A percentile compares a stretch with the other conserved stretches of the same genome.
Conservation (phyloP, 2,113 vertebrate genomes). For the Paracanthobrama guichenoti region DNA sequence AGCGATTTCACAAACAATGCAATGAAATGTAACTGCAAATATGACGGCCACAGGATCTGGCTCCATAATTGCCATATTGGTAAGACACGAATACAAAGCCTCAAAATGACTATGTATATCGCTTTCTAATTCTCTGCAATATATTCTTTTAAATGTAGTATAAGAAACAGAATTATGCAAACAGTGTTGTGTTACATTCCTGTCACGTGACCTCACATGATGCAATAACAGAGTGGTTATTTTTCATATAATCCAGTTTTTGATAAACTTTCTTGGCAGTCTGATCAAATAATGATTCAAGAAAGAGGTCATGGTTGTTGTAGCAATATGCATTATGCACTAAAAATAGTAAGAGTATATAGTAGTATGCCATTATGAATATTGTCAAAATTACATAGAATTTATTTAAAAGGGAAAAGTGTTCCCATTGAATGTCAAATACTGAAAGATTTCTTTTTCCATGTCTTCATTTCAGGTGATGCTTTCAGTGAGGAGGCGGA, state of each 20-base stretch:
- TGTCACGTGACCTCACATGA: not conserved
- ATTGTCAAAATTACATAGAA: not conserved
- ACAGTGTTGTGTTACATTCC: not conserved
- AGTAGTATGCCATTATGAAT: not conserved
- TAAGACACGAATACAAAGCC: conserved; percentile 57
- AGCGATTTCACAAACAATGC: conserved; percentile 98
- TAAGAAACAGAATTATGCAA: not conserved
- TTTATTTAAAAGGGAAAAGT: no score
- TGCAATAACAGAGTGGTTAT: not conserved
- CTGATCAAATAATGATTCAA: no score
- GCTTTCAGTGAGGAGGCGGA: conserved; percentile 94
- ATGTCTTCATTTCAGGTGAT: conserved; percentile 77
- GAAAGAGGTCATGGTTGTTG: no score
- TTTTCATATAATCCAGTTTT: no score
- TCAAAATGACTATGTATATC: not conserved
- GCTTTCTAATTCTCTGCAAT: no score
- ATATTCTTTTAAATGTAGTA: not conserved
- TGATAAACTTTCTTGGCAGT: no score
- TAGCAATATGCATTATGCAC: no score
- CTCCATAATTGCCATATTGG: conserved; percentile 94
- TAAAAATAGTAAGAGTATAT: not conserved
- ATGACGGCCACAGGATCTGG: conserved; percentile 96
- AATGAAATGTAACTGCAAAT: conserved; percentile 99
- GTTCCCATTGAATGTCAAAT: not conserved
- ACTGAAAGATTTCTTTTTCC: not conserved